Base-by-base conservation (phyloP, 2,888 invertebrate genomes). In the Heteromurus nitidus region DNA sequence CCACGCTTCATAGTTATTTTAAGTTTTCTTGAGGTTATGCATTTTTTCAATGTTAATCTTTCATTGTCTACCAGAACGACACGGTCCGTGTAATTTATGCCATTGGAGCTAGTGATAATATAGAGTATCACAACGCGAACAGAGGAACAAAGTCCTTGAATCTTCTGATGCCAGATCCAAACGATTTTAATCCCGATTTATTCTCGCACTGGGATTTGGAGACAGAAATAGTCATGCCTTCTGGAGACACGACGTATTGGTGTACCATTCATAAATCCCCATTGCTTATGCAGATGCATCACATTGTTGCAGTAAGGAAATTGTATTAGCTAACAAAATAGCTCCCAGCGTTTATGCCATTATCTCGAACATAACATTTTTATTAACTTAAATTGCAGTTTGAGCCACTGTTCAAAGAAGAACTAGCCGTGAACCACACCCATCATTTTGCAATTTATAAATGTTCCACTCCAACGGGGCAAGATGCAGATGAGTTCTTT, bases 261-360 rank as follows among this genome's bases (percentile, higher is more conserved):
- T 96, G 96, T 89, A 95, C 95, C 89, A 93, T 96, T 80, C 94
- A 95, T 90, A 94, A 93, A 89, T 92, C 93, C 0, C 95, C 95
- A 0, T 89, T 90, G 0, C 88, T 95, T 0, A n/a, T 36, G 20
- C 90, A 91, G 0, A 90, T 90, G 18, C 94, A 95, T 88, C 95
- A 96, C 88, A 94, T 96, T 87, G 92, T 95, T 31, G 95, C 95
- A 85, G 91, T 91, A 88, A 89, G 89, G 88, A 58, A 22, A 58
- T 58, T 58, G 20, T 24, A 24, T 22, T 58, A 7, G 11, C 9
- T 18, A 50, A n/a, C n/a, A n/a, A n/a, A n/a, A n/a, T n/a, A n/a
- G n/a, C n/a, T n/a, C n/a, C 18, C 53, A 50, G 5, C 16, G 7
- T 50, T 50, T n/a, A 50, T 50, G 5, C 5, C 18, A 50, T 16